A percentile compares a stretch with the other conserved stretches of the same genome.
These are phyloP conservation scores for Itoplectis maculator DNA, from an alignment of 2,888 invertebrate genomes.

Conservation along the genomic window DNA sequence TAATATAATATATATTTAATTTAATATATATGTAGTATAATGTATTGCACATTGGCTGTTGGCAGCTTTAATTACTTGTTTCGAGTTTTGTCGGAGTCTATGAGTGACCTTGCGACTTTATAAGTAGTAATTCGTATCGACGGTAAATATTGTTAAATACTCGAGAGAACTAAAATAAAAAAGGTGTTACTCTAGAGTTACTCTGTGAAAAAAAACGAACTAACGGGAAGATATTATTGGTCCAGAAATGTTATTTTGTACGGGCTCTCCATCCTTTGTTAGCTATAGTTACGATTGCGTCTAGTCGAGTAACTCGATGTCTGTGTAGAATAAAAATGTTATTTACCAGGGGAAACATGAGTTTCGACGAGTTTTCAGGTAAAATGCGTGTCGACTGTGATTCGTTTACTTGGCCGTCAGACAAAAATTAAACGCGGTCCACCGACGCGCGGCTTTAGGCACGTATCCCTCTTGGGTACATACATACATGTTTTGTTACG, in stretches of 20 bases:
- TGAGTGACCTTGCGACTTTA: conserved; percentile 7
- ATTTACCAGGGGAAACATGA: background rate
- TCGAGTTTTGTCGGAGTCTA: conserved; percentile 14
- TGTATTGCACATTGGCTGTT: conserved; percentile 61
- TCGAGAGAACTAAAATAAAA: background rate
- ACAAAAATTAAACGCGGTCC: conserved; percentile 14
- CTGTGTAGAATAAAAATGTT: conserved; percentile 3
- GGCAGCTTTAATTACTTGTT: conserved; percentile 54
- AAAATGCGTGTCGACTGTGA: background rate
- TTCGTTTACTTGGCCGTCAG: conserved; percentile 29
- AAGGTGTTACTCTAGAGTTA: background rate
- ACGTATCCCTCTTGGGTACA: conserved; percentile 10
- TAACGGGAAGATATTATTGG: conserved; percentile 26
- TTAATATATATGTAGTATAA: conserved; percentile 31
- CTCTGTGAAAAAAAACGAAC: background rate
- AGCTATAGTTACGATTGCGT: background rate
- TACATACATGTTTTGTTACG: conserved; percentile 12
- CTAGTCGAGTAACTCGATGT: conserved; percentile 4
- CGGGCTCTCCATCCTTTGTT: conserved; percentile 1
- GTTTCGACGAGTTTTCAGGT: conserved; percentile 5
- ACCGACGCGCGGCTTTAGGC: conserved; percentile 11
- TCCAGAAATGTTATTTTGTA: conserved; percentile 46
- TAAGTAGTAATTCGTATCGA: conserved; percentile 24
- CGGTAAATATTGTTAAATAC: conserved; percentile 4
- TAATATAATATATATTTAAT: conserved; percentile 5